Conservation (phyloP, 2,113 vertebrate species). For the Pelodiscus sinensis region DNA sequence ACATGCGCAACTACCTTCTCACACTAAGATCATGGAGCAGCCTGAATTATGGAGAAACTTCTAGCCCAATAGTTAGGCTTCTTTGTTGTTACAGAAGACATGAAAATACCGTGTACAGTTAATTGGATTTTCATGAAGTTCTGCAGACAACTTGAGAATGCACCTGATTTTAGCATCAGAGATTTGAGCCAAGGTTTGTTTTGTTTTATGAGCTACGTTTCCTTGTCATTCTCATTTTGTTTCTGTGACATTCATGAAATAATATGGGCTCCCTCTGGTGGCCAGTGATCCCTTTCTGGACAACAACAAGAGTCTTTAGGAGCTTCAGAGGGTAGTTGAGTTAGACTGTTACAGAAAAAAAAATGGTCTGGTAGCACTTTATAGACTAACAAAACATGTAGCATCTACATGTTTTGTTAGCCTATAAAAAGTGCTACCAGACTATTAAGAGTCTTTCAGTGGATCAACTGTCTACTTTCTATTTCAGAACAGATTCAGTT, state of each 20-base stretch:
- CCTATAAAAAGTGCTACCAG: too few species aligned
- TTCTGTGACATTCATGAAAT: constrained; percentile 59
- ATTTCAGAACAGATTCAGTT: not conserved
- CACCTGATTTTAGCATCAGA: not conserved
- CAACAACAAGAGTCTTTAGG: not conserved
- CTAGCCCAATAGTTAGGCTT: not conserved
- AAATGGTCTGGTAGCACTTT: too few species aligned
- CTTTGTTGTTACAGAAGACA: not conserved
- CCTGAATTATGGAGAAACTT: not conserved
- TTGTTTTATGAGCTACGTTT: not conserved
- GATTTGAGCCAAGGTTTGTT: not conserved
- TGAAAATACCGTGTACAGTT: not conserved
- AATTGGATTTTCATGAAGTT: not conserved
- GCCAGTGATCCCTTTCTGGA: constrained; percentile 47
- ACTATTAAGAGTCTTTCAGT: not conserved
- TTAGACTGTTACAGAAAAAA: too few species aligned
- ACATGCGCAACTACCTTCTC: not conserved
- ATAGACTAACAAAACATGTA: too few species aligned
- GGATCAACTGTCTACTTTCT: not conserved
- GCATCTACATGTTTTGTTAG: too few species aligned
- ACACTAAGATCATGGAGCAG: not conserved
- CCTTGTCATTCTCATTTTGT: not conserved
- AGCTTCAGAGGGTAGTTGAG: too few species aligned
- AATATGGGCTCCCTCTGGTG: constrained; percentile 80
- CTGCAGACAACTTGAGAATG: not conserved